phyloP scores from a whole-genome alignment of 2,113 vertebrate genomes.

The Notothenia rossii region DNA sequence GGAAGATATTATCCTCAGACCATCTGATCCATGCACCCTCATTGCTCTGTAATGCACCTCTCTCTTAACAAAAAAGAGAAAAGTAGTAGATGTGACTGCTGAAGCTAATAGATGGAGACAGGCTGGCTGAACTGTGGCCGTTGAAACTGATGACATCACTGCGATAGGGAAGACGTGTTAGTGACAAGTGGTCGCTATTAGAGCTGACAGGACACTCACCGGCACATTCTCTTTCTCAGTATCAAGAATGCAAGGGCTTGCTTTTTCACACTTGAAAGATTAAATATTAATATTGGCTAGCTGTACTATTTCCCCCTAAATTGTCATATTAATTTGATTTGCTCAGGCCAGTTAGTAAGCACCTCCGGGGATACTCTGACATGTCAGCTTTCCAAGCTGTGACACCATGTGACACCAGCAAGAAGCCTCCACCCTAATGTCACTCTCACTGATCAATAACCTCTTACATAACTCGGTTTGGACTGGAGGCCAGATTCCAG shows the following conservation, averaged over 20 bases:
- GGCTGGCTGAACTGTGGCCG: constrained; percentile 46
- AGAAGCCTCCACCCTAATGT: constrained; percentile 56
- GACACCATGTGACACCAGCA: constrained; percentile 60
- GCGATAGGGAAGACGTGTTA: constrained; percentile 44
- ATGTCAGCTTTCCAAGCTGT: constrained; percentile 48
- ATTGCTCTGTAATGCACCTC: constrained; percentile 45
- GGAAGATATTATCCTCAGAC: constrained; percentile 77
- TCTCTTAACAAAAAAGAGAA: constrained; percentile 25
- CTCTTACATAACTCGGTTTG: constrained; percentile 81
- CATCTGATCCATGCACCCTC: constrained; percentile 64
- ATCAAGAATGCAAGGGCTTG: constrained; percentile 32
- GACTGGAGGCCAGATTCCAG: constrained; percentile 83
- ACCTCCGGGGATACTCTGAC: constrained; percentile 31
- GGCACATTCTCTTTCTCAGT: constrained; percentile 42
- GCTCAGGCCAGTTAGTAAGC: constrained; percentile 17
- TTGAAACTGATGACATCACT: constrained; percentile 74
- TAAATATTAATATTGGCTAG: constrained; percentile 42
- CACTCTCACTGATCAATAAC: constrained; percentile 80
- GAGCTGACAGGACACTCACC: constrained; percentile 65
- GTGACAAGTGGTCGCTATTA: constrained; percentile 63
- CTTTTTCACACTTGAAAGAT: constrained; percentile 40
- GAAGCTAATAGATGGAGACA: constrained; percentile 68
- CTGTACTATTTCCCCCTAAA: constrained; percentile 29
- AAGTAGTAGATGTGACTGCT: constrained; percentile 22
- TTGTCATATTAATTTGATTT: constrained; percentile 13